Evolutionary conservation across 1,140 invertebrate genomes (phyloP).

Genomic region (Lanistes nyassanus): DNA sequence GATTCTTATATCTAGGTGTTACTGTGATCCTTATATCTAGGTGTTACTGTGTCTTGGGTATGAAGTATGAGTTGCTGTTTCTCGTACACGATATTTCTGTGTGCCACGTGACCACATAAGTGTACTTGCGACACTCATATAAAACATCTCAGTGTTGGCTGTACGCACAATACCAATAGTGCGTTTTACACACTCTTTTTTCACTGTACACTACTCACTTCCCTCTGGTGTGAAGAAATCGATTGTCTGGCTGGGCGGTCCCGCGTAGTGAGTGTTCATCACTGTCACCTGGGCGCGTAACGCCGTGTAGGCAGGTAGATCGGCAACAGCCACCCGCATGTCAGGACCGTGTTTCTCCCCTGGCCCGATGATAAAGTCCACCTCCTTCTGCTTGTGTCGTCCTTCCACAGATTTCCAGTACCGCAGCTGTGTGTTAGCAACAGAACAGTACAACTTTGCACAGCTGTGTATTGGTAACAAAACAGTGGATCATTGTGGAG

Average conservation of each 20-base stretch:
- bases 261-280: slow-evolving; percentile 90
- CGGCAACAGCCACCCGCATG: slow-evolving; percentile 51
- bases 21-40: no score
- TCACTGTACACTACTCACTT: slow-evolving; percentile 39
- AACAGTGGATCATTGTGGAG: no score
- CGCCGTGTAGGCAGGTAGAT: slow-evolving; percentile 77
- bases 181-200: not conserved
- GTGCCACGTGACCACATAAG: no score
- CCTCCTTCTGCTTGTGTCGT: slow-evolving; percentile 55
- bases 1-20: no score
- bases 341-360: slow-evolving; percentile 44
- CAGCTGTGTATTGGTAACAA: no score
- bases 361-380: slow-evolving; percentile 55
- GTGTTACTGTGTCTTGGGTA: no score
- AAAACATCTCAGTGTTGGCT: no score
- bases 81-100: no score
- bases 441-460: slow-evolving; percentile 47
- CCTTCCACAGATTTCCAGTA: slow-evolving; percentile 63
- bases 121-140: no score
- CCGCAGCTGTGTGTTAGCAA: slow-evolving; percentile 43
- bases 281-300: slow-evolving; percentile 91
- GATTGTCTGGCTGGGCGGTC: slow-evolving; percentile 86
- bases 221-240: slow-evolving; percentile 88
- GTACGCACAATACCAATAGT: no score
- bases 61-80: no score